phyloP scores from a whole-genome alignment of 2,888 invertebrate genomes.

The Acleris emargana region DNA sequence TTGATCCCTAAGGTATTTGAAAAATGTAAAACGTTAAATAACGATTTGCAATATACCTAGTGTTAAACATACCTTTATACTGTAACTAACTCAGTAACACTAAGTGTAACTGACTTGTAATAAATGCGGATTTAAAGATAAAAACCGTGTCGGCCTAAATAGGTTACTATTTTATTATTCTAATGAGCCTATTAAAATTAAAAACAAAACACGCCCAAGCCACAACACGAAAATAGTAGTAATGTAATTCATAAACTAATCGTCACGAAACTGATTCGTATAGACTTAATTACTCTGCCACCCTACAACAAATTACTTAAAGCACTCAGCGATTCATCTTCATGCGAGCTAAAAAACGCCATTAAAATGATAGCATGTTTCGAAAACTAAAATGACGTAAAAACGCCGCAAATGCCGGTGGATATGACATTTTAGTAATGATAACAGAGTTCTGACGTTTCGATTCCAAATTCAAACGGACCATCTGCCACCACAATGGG shows the following conservation, averaged over 20 bases:
- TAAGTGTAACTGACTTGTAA: neutral
- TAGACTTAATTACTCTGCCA: constrained; percentile 55
- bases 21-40: too few species aligned
- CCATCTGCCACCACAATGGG: constrained; percentile 81
- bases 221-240: constrained; percentile 44
- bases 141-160: constrained; percentile 17
- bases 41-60: too few species aligned
- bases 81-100: too few species aligned
- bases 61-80: too few species aligned
- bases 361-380: constrained; percentile 42
- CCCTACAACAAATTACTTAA: constrained; percentile 54
- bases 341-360: constrained; percentile 47
- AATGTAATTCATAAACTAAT: constrained; percentile 57
- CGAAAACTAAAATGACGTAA: constrained; percentile 13
- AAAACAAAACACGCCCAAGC: constrained; percentile 44
- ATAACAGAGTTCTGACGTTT: constrained; percentile 51
- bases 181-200: constrained; percentile 41
- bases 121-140: constrained; percentile 13
- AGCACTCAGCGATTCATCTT: constrained; percentile 53
- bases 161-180: constrained; percentile 30
- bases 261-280: constrained; percentile 59
- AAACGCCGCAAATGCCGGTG: neutral
- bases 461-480: constrained; percentile 58
- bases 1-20: too few species aligned
- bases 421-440: constrained; percentile 38